Evolutionary conservation across 2,888 invertebrate species (phyloP), one percentile per base, ranked within the genome.

Genomic region (Priapulus caudatus): DNA sequence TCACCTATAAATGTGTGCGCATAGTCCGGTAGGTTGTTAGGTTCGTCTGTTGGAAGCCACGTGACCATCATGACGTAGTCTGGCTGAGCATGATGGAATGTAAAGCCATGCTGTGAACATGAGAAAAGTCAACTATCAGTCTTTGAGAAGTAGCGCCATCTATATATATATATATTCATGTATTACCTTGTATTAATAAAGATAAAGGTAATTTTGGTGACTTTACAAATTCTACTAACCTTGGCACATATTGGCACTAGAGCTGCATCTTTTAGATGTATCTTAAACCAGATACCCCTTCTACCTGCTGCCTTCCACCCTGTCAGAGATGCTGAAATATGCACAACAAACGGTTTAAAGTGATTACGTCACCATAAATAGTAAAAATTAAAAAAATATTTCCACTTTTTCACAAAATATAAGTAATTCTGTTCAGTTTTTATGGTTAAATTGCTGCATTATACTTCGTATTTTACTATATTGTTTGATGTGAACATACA

Each of bases 41-140:
- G 53, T 65, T 65, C 63, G 53, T 78, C 68, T 4, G 71, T 72
- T 1, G 83, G 81, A 54, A 92, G 72, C 89, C 90, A 91, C 66
- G 80, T 79, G 62, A 80, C 83, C 77, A 92, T 78, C 76, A 82
- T 82, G 1, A 88, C 84, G 69, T 80, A 83, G 23, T 82, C 79
- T 51, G 81, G 78, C 64, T 82, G 79, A 0, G 90, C 85, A 73
- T 91, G 88, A 69, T 92, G 91, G 66, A 84, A 91, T 60, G 81
- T 81, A 68, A 92, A 91, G 18, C 85, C 86, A 65, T 80, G 78
- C 79, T 85, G 69, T 21, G 66, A 68, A 59, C 20, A 21, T 48
- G 50, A 50, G 52, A 4, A 4, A 18, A 46, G n/a, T 22, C 20
- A 43, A 54, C n/a, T n/a, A 33, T 33, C n/a, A 33, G 10, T 33